Evolutionary conservation across 2,113 vertebrate species (phyloP).

Genomic region (Sceloporus tristichus): DNA sequence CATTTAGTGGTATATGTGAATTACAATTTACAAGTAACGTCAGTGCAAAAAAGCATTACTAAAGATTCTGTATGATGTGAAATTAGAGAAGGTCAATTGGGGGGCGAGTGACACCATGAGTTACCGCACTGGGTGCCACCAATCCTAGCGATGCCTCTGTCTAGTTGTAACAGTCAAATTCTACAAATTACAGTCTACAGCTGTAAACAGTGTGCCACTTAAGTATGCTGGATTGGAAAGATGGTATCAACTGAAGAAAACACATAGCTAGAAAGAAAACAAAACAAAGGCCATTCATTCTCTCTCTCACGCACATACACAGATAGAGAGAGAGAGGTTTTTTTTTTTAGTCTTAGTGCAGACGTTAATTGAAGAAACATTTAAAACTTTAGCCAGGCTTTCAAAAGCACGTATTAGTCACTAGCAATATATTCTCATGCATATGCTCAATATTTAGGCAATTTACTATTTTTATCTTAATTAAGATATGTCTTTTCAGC

Average conservation of each 20-base stretch:
- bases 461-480: conserved; percentile 83
- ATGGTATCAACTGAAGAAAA: conserved; percentile 41
- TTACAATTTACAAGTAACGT: too few relatives aligned
- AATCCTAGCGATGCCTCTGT: too few relatives aligned
- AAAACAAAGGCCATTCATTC: conserved; percentile 52
- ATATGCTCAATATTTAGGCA: conserved; percentile 82
- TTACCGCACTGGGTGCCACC: too few relatives aligned
- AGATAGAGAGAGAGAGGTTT: conserved; percentile 64
- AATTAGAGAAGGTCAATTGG: too few relatives aligned
- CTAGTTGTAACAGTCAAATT: background rate
- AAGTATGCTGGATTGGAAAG: conserved; percentile 36
- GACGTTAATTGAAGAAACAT: conserved; percentile 77
- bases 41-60: too few relatives aligned
- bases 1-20: too few relatives aligned
- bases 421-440: conserved; percentile 77
- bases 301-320: conserved; percentile 49
- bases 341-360: conserved; percentile 69
- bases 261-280: conserved; percentile 38
- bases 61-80: too few relatives aligned
- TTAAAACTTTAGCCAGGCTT: conserved; percentile 76
- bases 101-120: too few relatives aligned
- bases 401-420: conserved; percentile 80
- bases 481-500: conserved; percentile 79
- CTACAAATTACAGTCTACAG: background rate
- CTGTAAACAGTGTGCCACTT: fast-evolving